Conservation (phyloP, 2,113 vertebrate genomes). For the Rhadina sibilatrix region DNA sequence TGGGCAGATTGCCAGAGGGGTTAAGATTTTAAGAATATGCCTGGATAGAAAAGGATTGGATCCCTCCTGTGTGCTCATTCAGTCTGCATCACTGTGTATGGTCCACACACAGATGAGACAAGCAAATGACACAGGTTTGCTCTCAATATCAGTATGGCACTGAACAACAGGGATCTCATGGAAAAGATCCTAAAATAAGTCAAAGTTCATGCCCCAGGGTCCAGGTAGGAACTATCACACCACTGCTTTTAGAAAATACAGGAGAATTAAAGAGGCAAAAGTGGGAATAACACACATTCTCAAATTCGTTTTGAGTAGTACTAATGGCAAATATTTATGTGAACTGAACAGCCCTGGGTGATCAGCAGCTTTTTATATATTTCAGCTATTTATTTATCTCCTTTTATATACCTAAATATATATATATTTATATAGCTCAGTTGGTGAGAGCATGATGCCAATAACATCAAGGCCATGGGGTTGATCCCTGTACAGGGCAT, state of each 20-base stretch:
- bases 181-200: neutral
- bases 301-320: neutral
- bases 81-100: neutral
- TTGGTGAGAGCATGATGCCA: neutral
- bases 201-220: neutral
- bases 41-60: neutral
- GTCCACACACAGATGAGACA: neutral
- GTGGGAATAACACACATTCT: neutral
- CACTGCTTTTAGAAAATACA: neutral
- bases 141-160: neutral
- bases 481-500: rapidly evolving
- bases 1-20: neutral
- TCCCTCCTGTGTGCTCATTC: neutral
- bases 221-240: neutral
- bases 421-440: neutral
- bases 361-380: neutral
- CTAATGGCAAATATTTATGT: neutral
- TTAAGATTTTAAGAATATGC: neutral
- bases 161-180: neutral
- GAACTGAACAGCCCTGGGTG: neutral
- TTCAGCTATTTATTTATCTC: neutral
- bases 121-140: neutral
- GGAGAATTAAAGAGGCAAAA: neutral
- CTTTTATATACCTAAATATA: neutral
- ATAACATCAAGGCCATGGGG: neutral